Percentiles rank a stretch among this genome's conserved stretches.
Evolutionary conservation across 2,888 invertebrate genomes (phyloP).

Genomic region (Aphodius sticticus): DNA sequence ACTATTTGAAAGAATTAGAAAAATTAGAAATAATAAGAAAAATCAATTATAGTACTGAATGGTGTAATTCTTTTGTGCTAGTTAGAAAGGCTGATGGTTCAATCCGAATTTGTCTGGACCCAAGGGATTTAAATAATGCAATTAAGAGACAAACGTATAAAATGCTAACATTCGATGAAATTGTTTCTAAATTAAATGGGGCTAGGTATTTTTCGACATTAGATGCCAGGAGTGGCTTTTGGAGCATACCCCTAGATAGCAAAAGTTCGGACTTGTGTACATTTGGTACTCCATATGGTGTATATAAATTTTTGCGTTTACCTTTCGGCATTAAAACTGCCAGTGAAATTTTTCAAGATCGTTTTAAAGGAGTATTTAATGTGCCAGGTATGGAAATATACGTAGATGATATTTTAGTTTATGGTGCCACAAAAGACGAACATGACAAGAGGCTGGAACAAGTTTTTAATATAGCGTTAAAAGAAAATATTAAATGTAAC

Average conservation of each 20-base stretch:
- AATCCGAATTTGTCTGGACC: conserved; percentile 11
- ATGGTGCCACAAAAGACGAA: conserved; percentile 28
- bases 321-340: conserved; percentile 32
- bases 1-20: not conserved
- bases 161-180: not conserved
- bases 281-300: conserved; percentile 44
- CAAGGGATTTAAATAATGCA: not conserved
- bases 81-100: conserved; percentile 4
- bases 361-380: conserved; percentile 31
- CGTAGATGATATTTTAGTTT: conserved; percentile 36
- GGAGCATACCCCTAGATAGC: conserved; percentile 43
- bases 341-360: conserved; percentile 34
- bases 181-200: conserved; percentile 7
- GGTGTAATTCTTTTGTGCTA: too few species aligned
- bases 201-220: conserved; percentile 5
- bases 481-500: conserved; percentile 45
- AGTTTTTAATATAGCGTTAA: conserved; percentile 42
- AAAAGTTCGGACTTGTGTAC: conserved; percentile 43
- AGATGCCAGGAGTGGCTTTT: conserved; percentile 40
- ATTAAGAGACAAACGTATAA: conserved; percentile 8
- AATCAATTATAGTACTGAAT: too few species aligned
- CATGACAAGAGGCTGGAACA: conserved; percentile 38
- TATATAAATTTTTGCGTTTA: conserved; percentile 32
- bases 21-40: too few species aligned
- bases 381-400: conserved; percentile 32